Percentiles rank a stretch among this genome's conserved stretches.
Conservation (phyloP, 2,113 vertebrate species). For the Nannospalax galili region DNA sequence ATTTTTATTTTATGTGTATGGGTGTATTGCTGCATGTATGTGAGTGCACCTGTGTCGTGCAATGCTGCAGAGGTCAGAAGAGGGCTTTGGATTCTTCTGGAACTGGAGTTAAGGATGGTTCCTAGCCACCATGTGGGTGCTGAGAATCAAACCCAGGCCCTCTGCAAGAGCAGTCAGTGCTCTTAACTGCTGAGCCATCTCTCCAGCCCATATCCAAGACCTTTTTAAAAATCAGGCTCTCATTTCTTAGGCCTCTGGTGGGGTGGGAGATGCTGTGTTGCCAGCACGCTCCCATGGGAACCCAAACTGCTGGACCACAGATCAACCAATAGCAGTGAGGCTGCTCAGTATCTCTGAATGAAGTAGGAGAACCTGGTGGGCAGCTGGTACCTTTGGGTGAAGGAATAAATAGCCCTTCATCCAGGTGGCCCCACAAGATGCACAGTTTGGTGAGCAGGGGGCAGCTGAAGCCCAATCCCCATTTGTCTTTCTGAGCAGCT, state of each 20-base stretch:
- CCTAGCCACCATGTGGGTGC: no score
- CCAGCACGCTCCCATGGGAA: background rate
- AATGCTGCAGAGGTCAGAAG: no score
- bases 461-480: background rate
- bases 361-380: background rate
- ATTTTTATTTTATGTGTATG: no score
- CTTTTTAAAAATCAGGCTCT: background rate
- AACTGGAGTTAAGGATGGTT: no score
- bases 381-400: background rate
- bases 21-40: no score
- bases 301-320: background rate
- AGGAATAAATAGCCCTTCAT: background rate
- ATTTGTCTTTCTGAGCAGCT: background rate
- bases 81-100: no score
- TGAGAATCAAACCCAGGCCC: no score
- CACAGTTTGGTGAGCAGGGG: background rate
- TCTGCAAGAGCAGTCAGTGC: no score
- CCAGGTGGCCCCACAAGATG: background rate
- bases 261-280: background rate
- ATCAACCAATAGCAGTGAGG: accelerated
- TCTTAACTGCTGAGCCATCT: no score
- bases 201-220: no score
- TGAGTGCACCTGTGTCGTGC: no score
- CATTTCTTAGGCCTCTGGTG: background rate
- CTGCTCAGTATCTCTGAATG: background rate